These are phyloP conservation scores for Harpegnathos saltator DNA, from an alignment of 1,140 invertebrate species.

Conservation along the genomic window DNA sequence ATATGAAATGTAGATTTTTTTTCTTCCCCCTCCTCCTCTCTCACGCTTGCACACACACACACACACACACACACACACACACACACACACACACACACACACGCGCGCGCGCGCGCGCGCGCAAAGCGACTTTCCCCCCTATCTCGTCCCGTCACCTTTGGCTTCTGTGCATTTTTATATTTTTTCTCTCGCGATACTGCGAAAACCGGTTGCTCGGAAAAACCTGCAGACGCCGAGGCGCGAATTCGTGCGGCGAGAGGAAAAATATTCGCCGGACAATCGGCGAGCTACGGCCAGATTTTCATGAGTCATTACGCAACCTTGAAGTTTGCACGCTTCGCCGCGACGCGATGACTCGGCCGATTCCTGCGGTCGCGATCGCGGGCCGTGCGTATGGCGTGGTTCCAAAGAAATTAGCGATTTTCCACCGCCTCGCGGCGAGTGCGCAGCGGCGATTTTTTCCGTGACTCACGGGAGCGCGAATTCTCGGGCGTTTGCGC, in stretches of 20 bases:
- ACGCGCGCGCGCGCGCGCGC: too few relatives aligned
- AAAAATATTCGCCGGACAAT: constrained; percentile 52
- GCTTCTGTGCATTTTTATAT: neutral
- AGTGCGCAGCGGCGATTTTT: constrained; percentile 34
- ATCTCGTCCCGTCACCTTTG: neutral
- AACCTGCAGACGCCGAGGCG: neutral
- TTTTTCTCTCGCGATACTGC: neutral
- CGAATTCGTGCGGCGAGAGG: constrained; percentile 45
- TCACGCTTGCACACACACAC: too few relatives aligned
- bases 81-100: too few relatives aligned
- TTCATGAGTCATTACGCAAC: constrained; percentile 78
- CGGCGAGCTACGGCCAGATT: constrained; percentile 72
- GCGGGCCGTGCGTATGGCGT: constrained; percentile 23
- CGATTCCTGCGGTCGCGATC: constrained; percentile 58
- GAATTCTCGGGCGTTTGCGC: neutral
- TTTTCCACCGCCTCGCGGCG: constrained; percentile 29
- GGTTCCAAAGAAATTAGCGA: constrained; percentile 66
- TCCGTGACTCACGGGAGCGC: constrained; percentile 41
- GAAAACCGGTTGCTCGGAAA: neutral
- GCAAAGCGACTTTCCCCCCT: too few relatives aligned
- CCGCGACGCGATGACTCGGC: constrained; percentile 76
- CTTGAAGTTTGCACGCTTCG: constrained; percentile 78
- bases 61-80: too few relatives aligned
- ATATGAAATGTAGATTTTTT: neutral
- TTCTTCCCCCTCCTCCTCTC: neutral